Evolutionary conservation across 2,113 vertebrate genomes (phyloP), one percentile per base, ranked within the genome.

Genomic region (Lethenteron reissneri): DNA sequence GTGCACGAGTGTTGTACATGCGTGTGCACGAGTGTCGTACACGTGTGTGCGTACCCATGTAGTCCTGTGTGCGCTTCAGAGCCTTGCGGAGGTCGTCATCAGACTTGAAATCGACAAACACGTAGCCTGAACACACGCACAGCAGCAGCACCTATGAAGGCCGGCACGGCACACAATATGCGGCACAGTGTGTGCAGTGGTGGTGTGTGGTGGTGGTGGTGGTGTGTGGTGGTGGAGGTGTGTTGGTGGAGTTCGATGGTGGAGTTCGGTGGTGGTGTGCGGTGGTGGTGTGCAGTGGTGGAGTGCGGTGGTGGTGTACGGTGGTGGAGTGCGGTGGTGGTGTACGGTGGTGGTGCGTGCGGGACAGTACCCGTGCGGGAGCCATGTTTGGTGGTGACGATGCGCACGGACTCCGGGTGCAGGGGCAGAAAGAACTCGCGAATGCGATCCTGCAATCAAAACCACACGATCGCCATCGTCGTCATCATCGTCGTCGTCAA

Each of bases 81-180:
- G 90, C 88, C 73, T 86, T 87, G 58, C 81, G 81, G 71, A 90
- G 81, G 21, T 97, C 88, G 71, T 86, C 85, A 8, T 88, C 86
- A 0, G 84, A 89, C 71, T 75, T 79, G 72, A 99, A 79, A 73
- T 99, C 91, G 79, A 92, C 86, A 77, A 90, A 96, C 60, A 97
- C 74, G 14, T 87, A 91, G 72, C 91, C 94, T 97, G 78, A 58
- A 70, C 73, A 58, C 74, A 72, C 77, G 19, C 75, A 12, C 71
- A 15, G 13, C 57, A 19, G 64, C 11, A 11, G 21, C 9, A 9
- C 21, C 21, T 69, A 9, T 9, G 25, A 17, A 71, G 13, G 11
- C n/a, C 14, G 9, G 17, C 60, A 69, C n/a, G n/a, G n/a, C 9
- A 17, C 21, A 64, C 60, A 69, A 21, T 69, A n/a, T 69, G 11